These are phyloP conservation scores for Aramus guarauna DNA, from an alignment of 2,113 vertebrate genomes.

Conservation along the genomic window DNA sequence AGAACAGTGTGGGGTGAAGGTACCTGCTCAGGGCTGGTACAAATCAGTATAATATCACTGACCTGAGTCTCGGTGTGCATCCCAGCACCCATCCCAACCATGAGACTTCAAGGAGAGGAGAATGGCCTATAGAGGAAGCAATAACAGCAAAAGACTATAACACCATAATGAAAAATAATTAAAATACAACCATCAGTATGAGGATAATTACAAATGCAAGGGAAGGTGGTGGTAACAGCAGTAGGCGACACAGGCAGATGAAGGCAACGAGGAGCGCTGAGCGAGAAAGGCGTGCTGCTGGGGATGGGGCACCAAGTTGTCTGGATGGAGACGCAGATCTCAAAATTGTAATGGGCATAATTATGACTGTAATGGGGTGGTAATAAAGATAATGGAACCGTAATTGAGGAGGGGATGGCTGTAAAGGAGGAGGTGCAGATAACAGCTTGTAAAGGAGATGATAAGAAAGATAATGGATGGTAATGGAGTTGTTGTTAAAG, in stretches of 20 bases:
- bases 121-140: background rate
- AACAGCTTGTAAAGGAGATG: slow-evolving; percentile 60
- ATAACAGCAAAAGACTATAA: slow-evolving; percentile 2
- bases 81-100: background rate
- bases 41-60: background rate
- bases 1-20: background rate
- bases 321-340: slow-evolving; percentile 48
- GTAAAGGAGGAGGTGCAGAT: slow-evolving; percentile 68
- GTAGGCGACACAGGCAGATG: background rate
- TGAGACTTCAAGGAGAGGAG: background rate
- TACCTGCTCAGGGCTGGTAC: background rate
- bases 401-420: slow-evolving; percentile 74
- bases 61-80: background rate
- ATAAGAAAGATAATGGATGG: slow-evolving; percentile 68
- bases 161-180: slow-evolving; percentile 38
- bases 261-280: background rate
- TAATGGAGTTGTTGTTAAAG: slow-evolving; percentile 66
- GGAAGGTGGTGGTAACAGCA: background rate
- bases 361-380: slow-evolving; percentile 69
- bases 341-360: slow-evolving; percentile 69
- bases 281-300: background rate
- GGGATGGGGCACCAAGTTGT: background rate
- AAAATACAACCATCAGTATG: background rate
- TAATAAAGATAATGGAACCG: slow-evolving; percentile 75
- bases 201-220: background rate